Evolutionary conservation across 1,140 invertebrate genomes (phyloP), one percentile per base, ranked within the genome.

Genomic region (Trachymyrmex cornetzi): DNA sequence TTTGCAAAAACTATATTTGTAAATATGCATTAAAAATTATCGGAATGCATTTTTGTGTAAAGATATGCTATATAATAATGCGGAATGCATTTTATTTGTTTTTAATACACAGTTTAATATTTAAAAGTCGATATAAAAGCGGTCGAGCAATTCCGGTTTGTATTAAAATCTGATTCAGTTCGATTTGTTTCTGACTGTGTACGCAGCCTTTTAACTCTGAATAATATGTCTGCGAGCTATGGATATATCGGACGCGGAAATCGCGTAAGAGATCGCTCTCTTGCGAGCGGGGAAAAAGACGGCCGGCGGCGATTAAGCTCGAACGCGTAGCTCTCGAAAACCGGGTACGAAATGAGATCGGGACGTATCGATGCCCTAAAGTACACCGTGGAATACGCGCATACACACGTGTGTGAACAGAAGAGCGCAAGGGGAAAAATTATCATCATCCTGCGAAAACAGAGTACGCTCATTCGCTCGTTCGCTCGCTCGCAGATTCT

Each of bases 361-460:
- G 30, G 34, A 64, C 24, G 80, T 82, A 82, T 82, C 80, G 80
- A 82, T 61, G 38, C 80, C 38, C 55, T 38, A 44, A 74, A 55
- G 63, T 67, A 86, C 34, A 86, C 34, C 14, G 34, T 19, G 19
- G 9, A 6, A 53, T 14, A 50, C n/a, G 50, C 22, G 66, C 34
- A 44, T 74, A 82, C 48, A 19, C 50, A 30, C 55, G 53, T 38
- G 27, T 61, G 80, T 75, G 67, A 66, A 82, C 24, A 57, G n/a
- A 55, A n/a, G 67, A 44, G 38, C 38, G 71, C 38, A 38, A 38
- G 57, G 38, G 55, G 55, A 64, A 84, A 84, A 84, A 84, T 81
- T 81, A 81, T 81, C 77, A 75, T 84, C 69, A 27, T 75, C 80
- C 80, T 50, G 57, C 69, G 69, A 84, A 84, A 84, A 84, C 80